Base-by-base conservation (phyloP, 2,113 vertebrate species). In the Cettia cetti region DNA sequence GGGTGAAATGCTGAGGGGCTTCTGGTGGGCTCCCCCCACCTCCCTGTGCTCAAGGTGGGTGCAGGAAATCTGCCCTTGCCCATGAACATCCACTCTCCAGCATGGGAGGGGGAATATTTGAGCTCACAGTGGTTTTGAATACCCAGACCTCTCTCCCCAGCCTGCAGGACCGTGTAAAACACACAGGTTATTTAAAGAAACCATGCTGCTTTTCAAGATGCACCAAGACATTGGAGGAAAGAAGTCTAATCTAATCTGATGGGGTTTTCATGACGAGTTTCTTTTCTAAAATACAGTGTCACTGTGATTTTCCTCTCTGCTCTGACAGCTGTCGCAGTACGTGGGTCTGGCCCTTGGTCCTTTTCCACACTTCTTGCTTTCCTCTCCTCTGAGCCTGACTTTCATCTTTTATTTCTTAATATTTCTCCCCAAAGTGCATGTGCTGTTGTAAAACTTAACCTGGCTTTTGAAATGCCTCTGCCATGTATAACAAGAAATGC, bases 301-400 rank as follows among this genome's bases (percentile, higher is more conserved):
- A 40, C 31, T 40, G 59, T 54, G 80, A 78, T 82, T 86, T 69
- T 45, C 60, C 60, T n/a, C 53, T 54, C 44, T 82, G 42, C 33
- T 82, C 47, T 89, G n/a, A 77, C 2, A 77, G 50, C 72, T 90
- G 47, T 59, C 0, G 0, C 52, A 64, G 20, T 13, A 42, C 0
- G 0, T 89, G 76, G 45, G 27, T 57, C 64, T 90, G 72, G 24
- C 15, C 56, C 12, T 30, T 0, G 0, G n/a, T 75, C 23, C 50
- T 76, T 92, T 92, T 61, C 56, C 45, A 82, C 53, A 61, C 3
- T 12, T 50, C 8, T 66, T 93, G 31, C 44, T 20, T 44, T 82
- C 45, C 17, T 79, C 21, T 86, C 45, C n/a, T 89, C 65, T 64
- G 47, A 78, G 77, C 45, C 52, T 57, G 12, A 37, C 18, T 82